A percentile compares a stretch with the other conserved stretches of the same genome.
Evolutionary conservation across 2,113 vertebrate genomes (phyloP).

Genomic region (Pavo muticus): DNA sequence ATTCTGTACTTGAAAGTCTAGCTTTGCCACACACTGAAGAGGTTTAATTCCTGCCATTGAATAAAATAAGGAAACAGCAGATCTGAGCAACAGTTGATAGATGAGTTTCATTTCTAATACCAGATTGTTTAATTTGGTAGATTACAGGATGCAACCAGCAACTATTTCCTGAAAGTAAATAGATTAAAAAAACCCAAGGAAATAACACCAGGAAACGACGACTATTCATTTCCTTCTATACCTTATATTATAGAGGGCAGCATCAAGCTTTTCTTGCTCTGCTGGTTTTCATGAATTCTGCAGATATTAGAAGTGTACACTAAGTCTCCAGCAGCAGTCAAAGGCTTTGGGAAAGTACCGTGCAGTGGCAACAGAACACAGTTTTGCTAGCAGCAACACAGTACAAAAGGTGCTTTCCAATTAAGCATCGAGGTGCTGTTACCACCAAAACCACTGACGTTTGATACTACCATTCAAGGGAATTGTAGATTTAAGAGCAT

Average conservation of each 20-base stretch:
- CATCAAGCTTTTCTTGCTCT: background rate
- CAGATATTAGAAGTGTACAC: background rate
- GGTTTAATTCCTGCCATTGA: background rate
- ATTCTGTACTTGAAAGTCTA: background rate
- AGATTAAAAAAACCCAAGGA: background rate
- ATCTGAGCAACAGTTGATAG: background rate
- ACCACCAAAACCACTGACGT: background rate
- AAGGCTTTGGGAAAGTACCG: background rate
- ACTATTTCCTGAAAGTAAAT: background rate
- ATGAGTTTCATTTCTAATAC: background rate
- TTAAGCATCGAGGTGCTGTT: background rate
- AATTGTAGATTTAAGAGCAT: background rate
- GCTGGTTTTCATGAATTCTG: background rate
- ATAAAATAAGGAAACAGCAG: background rate
- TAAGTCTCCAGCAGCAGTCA: background rate
- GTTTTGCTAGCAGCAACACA: fast-evolving
- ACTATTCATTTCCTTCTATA: background rate
- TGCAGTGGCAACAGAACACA: background rate
- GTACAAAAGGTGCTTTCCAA: background rate
- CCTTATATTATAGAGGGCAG: background rate
- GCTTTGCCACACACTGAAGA: background rate
- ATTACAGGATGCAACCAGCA: background rate
- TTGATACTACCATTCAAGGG: background rate
- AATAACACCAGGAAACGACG: background rate
- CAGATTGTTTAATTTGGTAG: background rate